These are phyloP conservation scores for Nemopilema nomurai DNA, from an alignment of 30 jellyfish, hydroid and myxozoan species.

Conservation along the genomic window DNA sequence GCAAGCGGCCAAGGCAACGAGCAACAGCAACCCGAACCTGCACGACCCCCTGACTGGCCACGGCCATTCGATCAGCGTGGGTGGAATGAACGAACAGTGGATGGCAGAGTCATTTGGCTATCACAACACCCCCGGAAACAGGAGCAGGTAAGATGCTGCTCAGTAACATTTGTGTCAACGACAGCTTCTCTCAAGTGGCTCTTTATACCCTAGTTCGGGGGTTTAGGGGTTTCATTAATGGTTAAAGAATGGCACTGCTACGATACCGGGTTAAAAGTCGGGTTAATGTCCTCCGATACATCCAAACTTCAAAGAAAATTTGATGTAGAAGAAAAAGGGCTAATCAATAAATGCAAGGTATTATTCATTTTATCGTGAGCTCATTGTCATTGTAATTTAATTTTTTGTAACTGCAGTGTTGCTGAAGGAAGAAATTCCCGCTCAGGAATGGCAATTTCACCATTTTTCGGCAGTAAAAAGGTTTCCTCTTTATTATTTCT, in stretches of 20 bases:
- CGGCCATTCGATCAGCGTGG: slow-evolving; percentile 78
- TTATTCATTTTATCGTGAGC: no score
- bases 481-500: no score
- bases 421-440: slow-evolving; percentile 77
- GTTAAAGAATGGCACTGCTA: no score
- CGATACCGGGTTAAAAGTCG: no score
- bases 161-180: background rate
- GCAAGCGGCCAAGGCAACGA: slow-evolving; percentile 57
- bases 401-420: slow-evolving; percentile 31
- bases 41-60: slow-evolving; percentile 64
- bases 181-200: no score
- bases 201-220: no score
- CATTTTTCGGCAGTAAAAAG: slow-evolving; percentile 68
- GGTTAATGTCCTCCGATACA: no score
- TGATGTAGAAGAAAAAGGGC: no score
- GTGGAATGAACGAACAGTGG: slow-evolving; percentile 89
- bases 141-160: slow-evolving; percentile 70
- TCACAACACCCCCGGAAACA: slow-evolving; percentile 91
- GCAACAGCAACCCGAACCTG: slow-evolving; percentile 95
- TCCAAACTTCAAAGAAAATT: no score
- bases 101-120: slow-evolving; percentile 83
- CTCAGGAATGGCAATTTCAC: slow-evolving; percentile 59
- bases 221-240: no score
- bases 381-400: no score
- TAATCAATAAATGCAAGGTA: no score